Conservation (phyloP, 1,140 invertebrate genomes). For the Trachelipus rathkii region DNA sequence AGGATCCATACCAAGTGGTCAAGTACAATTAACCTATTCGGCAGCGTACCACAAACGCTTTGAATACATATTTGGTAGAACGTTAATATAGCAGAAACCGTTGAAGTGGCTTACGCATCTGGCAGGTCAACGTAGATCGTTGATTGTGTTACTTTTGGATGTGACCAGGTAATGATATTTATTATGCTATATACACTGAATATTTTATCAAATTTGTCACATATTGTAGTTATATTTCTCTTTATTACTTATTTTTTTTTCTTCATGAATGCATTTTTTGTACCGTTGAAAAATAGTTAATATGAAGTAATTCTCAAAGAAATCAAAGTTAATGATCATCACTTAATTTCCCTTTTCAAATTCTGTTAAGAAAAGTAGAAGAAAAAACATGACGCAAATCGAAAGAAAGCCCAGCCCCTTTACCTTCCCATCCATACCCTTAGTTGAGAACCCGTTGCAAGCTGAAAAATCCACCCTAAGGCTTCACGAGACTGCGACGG, state of each 20-base stretch:
- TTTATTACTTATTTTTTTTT: neutral
- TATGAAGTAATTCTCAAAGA: too few species aligned
- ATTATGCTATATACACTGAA: too few species aligned
- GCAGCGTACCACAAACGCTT: conserved; percentile 87
- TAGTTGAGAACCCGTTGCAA: too few species aligned
- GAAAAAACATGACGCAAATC: too few species aligned
- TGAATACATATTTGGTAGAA: conserved; percentile 95
- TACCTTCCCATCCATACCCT: too few species aligned
- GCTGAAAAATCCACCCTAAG: too few species aligned
- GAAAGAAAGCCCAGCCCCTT: too few species aligned
- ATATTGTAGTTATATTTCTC: conserved; percentile 16
- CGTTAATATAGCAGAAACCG: conserved; percentile 91
- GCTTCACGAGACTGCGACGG: too few species aligned
- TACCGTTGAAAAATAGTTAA: neutral
- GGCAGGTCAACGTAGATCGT: conserved; percentile 86
- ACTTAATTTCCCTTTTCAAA: too few species aligned
- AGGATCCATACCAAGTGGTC: conserved; percentile 98
- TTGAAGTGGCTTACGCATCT: conserved; percentile 93
- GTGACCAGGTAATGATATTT: conserved; percentile 67
- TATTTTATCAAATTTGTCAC: neutral
- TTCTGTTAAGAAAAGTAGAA: too few species aligned
- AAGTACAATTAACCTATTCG: conserved; percentile 87
- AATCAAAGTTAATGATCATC: too few species aligned
- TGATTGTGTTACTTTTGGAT: conserved; percentile 97
- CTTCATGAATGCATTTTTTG: neutral